phyloP scores from a whole-genome alignment of 1,140 invertebrate genomes.

The Condylostylus longicornis region DNA sequence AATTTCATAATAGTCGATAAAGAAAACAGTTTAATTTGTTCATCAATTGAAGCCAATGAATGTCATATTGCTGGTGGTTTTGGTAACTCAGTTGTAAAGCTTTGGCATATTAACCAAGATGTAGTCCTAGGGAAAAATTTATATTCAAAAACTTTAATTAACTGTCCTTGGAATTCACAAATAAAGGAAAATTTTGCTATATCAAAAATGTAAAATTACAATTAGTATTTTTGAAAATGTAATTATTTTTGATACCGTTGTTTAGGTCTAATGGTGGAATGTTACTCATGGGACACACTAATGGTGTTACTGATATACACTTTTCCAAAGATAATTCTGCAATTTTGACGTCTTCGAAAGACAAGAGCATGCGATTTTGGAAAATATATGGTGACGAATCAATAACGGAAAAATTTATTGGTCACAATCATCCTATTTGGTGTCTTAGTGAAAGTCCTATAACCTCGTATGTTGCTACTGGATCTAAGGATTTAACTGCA shows the following conservation, averaged over 20 bases:
- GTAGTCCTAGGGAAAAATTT: slow-evolving; percentile 20
- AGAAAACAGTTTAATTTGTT: slow-evolving; percentile 18
- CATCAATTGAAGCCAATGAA: slow-evolving; percentile 18
- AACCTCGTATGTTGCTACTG: slow-evolving; percentile 60
- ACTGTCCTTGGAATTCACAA: slow-evolving; percentile 20
- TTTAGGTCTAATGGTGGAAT: slow-evolving; percentile 36
- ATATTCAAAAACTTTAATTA: slow-evolving; percentile 13
- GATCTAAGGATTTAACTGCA: slow-evolving; percentile 69
- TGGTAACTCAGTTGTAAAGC: slow-evolving; percentile 22
- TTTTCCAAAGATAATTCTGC: slow-evolving; percentile 42
- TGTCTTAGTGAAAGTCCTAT: slow-evolving; percentile 61
- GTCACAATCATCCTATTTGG: slow-evolving; percentile 78
- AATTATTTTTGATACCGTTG: slow-evolving; percentile 25
- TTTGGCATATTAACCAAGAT: slow-evolving; percentile 29
- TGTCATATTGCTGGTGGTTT: slow-evolving; percentile 28
- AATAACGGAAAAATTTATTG: slow-evolving; percentile 29
- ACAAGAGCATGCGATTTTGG: slow-evolving; percentile 61
- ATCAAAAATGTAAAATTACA: neutral
- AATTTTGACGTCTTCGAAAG: slow-evolving; percentile 60
- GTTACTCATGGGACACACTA: slow-evolving; percentile 52
- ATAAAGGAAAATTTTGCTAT: slow-evolving; percentile 3
- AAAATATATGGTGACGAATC: slow-evolving; percentile 42
- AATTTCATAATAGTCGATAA: slow-evolving; percentile 17
- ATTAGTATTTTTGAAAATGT: slow-evolving; percentile 5
- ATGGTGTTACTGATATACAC: slow-evolving; percentile 54